Evolutionary conservation across 2,113 vertebrate species (phyloP).

Genomic region (Zootoca vivipara): DNA sequence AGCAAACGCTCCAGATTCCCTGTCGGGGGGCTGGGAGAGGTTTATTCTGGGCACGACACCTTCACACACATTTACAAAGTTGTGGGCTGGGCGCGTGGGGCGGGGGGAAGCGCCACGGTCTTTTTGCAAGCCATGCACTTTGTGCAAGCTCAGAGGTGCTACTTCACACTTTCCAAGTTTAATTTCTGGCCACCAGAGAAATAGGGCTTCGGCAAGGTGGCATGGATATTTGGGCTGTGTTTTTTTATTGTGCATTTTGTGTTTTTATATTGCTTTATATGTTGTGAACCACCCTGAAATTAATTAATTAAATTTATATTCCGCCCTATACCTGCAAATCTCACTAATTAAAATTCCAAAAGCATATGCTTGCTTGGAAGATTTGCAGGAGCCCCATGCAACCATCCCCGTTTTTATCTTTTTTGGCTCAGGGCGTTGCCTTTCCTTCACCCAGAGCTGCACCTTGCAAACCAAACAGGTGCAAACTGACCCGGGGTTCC

Average conservation of each 20-base stretch:
- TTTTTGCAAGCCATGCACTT: not conserved
- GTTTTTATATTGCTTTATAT: too few relatives aligned
- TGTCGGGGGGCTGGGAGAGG: not conserved
- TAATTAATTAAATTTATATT: too few relatives aligned
- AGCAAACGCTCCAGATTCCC: not conserved
- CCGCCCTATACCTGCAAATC: too few relatives aligned
- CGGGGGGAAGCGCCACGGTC: too few relatives aligned
- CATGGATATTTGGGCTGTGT: not conserved
- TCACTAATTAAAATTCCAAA: not conserved
- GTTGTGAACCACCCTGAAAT: too few relatives aligned
- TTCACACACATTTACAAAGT: not conserved
- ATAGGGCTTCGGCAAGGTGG: not conserved
- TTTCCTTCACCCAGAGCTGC: not conserved
- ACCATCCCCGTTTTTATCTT: too few relatives aligned
- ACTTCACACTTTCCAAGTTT: not conserved
- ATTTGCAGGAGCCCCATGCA: too few relatives aligned
- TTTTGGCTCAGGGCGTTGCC: not conserved
- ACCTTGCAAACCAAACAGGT: conserved; percentile 2
- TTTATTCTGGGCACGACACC: not conserved
- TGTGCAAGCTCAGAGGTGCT: not conserved
- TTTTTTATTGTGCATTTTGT: too few relatives aligned
- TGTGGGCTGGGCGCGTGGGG: not conserved
- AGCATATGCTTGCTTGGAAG: too few relatives aligned
- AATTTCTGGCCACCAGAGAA: not conserved
- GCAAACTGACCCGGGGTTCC: not conserved